Percentiles rank a stretch among this genome's conserved stretches.
These are phyloP conservation scores for Lycocerus yunnanus DNA, from an alignment of 2,888 invertebrate genomes.

Conservation along the genomic window DNA sequence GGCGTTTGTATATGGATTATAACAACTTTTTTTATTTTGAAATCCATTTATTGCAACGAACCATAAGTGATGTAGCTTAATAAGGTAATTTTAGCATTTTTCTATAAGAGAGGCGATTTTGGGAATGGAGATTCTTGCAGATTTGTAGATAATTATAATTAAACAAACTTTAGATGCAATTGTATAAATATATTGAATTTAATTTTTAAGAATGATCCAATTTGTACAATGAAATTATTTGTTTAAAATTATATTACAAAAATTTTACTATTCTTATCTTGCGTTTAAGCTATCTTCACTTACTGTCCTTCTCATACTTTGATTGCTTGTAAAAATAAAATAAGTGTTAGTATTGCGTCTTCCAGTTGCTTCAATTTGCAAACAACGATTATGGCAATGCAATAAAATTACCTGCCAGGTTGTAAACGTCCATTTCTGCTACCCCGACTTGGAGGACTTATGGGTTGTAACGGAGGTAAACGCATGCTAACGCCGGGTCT, in stretches of 20 bases:
- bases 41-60: not conserved
- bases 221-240: constrained; percentile 16
- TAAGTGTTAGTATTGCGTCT: not conserved
- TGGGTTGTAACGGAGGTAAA: constrained; percentile 51
- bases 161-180: not conserved
- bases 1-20: constrained; percentile 51
- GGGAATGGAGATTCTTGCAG: not conserved
- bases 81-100: not conserved
- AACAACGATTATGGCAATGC: not conserved
- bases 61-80: not conserved
- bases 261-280: constrained; percentile 9
- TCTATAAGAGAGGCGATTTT: not conserved
- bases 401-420: not conserved
- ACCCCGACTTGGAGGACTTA: constrained; percentile 47
- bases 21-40: not conserved
- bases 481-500: constrained; percentile 49
- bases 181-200: not conserved
- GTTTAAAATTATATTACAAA: constrained; percentile 11
- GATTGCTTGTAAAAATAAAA: constrained; percentile 14
- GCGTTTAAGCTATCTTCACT: constrained; percentile 17
- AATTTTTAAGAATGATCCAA: not conserved
- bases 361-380: not conserved
- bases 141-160: not conserved
- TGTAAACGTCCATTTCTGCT: not conserved
- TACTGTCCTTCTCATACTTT: constrained; percentile 20